phyloP scores from a whole-genome alignment of 1,140 invertebrate species.

The Psilanteris sp. region DNA sequence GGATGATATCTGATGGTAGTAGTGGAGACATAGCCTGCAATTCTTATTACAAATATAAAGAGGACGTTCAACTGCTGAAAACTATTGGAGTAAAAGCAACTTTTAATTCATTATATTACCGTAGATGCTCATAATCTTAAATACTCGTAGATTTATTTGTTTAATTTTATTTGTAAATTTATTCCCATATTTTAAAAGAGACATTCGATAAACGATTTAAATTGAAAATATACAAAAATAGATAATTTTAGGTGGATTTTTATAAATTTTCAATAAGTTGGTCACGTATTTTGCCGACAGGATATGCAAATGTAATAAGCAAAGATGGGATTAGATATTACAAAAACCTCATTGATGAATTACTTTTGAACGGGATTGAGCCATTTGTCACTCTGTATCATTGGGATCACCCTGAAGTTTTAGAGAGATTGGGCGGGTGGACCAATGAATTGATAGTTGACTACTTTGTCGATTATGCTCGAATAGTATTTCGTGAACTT shows the following conservation, averaged over 20 bases:
- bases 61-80: constrained; percentile 79
- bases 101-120: too few relatives aligned
- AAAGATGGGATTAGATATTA: constrained; percentile 82
- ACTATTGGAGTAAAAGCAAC: constrained; percentile 79
- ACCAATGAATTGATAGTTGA: constrained; percentile 81
- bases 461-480: constrained; percentile 80
- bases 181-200: too few relatives aligned
- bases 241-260: constrained; percentile 15
- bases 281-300: constrained; percentile 82
- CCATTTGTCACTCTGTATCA: constrained; percentile 81
- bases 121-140: too few relatives aligned
- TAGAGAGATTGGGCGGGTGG: constrained; percentile 83
- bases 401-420: constrained; percentile 79
- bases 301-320: constrained; percentile 80
- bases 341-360: constrained; percentile 80
- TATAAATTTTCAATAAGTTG: constrained; percentile 82
- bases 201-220: too few relatives aligned
- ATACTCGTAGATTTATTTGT: too few relatives aligned
- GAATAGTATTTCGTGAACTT: constrained; percentile 77
- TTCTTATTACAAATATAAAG: constrained; percentile 79
- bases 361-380: constrained; percentile 79
- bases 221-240: too few relatives aligned
- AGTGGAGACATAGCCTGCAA: constrained; percentile 81
- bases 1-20: constrained; percentile 70
- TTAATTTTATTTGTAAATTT: too few relatives aligned